Evolutionary conservation across 2,888 invertebrate species (phyloP).

Genomic region (Amphipoea oculea): DNA sequence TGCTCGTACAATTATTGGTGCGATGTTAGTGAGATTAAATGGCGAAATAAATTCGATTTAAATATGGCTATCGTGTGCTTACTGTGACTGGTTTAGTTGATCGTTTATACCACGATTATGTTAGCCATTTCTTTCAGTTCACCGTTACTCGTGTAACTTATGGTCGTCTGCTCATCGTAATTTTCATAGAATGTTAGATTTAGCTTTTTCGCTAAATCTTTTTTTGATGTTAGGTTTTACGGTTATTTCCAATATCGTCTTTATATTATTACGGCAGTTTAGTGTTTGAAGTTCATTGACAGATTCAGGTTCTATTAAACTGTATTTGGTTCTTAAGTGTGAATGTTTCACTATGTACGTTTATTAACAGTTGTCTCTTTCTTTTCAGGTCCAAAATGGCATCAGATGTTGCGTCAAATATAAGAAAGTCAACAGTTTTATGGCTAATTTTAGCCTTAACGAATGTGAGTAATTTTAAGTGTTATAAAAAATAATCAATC

Average conservation of each 20-base stretch:
- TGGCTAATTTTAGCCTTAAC: constrained; percentile 85
- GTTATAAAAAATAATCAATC: neutral
- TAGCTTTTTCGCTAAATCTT: constrained; percentile 22
- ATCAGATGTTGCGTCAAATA: constrained; percentile 84
- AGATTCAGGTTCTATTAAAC: neutral
- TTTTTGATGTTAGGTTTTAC: neutral
- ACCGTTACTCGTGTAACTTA: constrained; percentile 29
- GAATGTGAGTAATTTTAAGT: constrained; percentile 80
- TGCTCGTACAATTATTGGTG: constrained; percentile 56
- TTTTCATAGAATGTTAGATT: constrained; percentile 32
- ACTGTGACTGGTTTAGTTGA: constrained; percentile 51
- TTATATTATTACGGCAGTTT: constrained; percentile 7
- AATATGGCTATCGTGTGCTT: constrained; percentile 52
- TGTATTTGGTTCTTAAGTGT: neutral
- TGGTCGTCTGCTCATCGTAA: neutral
- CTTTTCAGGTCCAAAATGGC: constrained; percentile 88
- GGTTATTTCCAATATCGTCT: constrained; percentile 10
- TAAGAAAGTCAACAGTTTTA: constrained; percentile 83
- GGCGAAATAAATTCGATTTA: constrained; percentile 61
- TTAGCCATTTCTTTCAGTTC: constrained; percentile 41
- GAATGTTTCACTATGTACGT: neutral
- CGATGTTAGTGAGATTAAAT: constrained; percentile 57
- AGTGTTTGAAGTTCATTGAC: constrained; percentile 12
- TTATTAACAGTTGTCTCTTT: constrained; percentile 39
- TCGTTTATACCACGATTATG: constrained; percentile 40